Base-by-base conservation (phyloP, 2,797 vertebrate genomes). In the Crenichthys baileyi region DNA sequence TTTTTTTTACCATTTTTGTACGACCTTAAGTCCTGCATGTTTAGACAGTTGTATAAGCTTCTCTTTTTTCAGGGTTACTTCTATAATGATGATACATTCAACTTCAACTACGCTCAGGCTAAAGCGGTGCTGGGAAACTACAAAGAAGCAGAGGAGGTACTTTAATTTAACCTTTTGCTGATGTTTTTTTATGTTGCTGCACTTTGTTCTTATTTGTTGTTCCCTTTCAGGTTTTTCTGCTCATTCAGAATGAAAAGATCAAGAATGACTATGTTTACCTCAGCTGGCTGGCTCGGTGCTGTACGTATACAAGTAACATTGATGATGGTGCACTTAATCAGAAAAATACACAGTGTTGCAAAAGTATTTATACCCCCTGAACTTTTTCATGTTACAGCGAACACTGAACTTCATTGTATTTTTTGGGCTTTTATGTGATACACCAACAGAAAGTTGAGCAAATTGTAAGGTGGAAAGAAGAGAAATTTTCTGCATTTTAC, bases 101-200 rank as follows among this genome's bases (percentile, higher is more conserved):
- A 98, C 87, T 99, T 99, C 91, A 98, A 99, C 95, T 99, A 98
- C 9, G 98, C 97, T 75, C 98, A 99, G 95, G 98, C 98, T 79
- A 99, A 99, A 95, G 97, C 97, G 76, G 96, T 97, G 20, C 95
- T 96, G 44, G 97, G 97, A 46, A 97, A 96, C 92, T 99, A 96
- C 90, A 97, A 94, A 83, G 98, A 99, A 88, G 98, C 97, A 75
- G 97, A 99, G 88, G 97, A 99, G 96, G 98, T 98, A 92, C 39
- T 1, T 63, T 11, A 68, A n/a, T 51, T 77, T 4, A 72, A 24
- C 63, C 31, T 55, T 50, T 74, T 68, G 70, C 24, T 63, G 5
- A 50, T 22, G 67, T 65, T n/a, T 15, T 67, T 82, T 73, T 24
- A 44, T 31, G 20, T 18, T 24, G 12, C 20, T 73, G 16, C 36